These are phyloP conservation scores for Zingel zingel DNA, from an alignment of 2,113 vertebrate genomes.

Conservation along the genomic window DNA sequence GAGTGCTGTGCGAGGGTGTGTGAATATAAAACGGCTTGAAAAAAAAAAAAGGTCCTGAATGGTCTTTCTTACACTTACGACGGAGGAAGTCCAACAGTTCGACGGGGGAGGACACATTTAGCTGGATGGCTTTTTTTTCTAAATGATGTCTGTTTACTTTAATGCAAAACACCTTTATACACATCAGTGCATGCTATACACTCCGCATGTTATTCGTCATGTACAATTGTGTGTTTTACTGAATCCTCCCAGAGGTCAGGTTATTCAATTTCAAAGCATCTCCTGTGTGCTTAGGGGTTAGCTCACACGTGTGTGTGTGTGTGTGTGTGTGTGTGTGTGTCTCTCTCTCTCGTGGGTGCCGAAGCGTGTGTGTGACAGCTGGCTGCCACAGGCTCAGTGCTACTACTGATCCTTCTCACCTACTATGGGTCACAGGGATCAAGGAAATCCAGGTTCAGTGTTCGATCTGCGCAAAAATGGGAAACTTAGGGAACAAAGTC, in stretches of 20 bases:
- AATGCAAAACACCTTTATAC: neutral
- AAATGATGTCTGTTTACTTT: neutral
- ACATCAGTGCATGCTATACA: neutral
- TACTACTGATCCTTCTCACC: conserved; percentile 62
- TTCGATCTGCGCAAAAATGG: conserved; percentile 33
- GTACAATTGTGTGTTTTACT: neutral
- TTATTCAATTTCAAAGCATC: conserved; percentile 23
- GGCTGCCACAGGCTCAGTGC: conserved; percentile 48
- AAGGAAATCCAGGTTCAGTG: conserved; percentile 42
- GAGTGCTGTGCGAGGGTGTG: conserved; percentile 16
- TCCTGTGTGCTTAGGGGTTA: conserved; percentile 29
- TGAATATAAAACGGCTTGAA: neutral
- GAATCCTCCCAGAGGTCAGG: conserved; percentile 28
- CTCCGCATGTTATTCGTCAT: neutral
- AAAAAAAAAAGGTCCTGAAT: conserved; percentile 22
- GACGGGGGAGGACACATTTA: neutral
- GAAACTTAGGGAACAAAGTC: conserved; percentile 8
- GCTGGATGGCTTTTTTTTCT: neutral
- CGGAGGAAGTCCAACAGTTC: conserved; percentile 10
- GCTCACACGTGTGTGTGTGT: neutral
- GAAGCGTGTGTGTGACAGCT: conserved; percentile 64
- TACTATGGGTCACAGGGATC: conserved; percentile 51
- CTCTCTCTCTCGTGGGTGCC: no score
- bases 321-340: conserved; percentile 21
- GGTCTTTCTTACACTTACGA: conserved; percentile 26